Base-by-base conservation (phyloP, 2,113 vertebrate genomes). In the Micronisus gabar region DNA sequence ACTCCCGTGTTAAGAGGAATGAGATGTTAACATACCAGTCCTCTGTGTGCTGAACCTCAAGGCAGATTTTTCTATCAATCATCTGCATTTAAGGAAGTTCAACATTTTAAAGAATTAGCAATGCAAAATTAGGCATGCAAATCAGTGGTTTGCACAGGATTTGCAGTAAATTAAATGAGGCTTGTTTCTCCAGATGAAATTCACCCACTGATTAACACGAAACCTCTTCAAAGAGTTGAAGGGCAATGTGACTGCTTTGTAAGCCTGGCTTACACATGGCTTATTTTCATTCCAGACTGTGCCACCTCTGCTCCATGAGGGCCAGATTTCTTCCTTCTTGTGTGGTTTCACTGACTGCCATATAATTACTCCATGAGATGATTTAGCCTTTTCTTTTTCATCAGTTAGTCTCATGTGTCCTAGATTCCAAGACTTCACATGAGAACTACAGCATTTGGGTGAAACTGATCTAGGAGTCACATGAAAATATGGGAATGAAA, bases 331-430 rank as follows among this genome's bases (percentile, higher is more conserved):
- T 86, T 83, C 11, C 21, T 87, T 22, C 43, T 68, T 52, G 32
- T 52, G 12, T 53, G 38, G 25, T 86, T 85, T 70, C 25, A 38
- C 17, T 81, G 55, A 76, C 23, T 26, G 22, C 10, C 12, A 15
- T 52, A 38, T 25, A 79, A 53, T 84, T 79, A 70, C 4, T 34
- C 9, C 25, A 38, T 48, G n/a, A 80, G 19, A 21, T 32, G 43
- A 63, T 80, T 52, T 71, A 85, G 15, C 11, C 5, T 7, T 56
- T 73, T 88, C 2, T 65, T 72, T 92, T 50, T 65, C 8, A 19
- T 50, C 17, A 68, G 0, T 29, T 68, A 27, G 3, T 61, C 13
- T 66, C 30, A 20, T 8, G 8, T 65, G 25, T 6, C 2, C 0
- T 38, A 5, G 13, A 19, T 90, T 87, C n/a, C 30, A 63, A 50